Base-by-base conservation (phyloP, 1,140 invertebrate species). In the Drosophila aff. region DNA sequence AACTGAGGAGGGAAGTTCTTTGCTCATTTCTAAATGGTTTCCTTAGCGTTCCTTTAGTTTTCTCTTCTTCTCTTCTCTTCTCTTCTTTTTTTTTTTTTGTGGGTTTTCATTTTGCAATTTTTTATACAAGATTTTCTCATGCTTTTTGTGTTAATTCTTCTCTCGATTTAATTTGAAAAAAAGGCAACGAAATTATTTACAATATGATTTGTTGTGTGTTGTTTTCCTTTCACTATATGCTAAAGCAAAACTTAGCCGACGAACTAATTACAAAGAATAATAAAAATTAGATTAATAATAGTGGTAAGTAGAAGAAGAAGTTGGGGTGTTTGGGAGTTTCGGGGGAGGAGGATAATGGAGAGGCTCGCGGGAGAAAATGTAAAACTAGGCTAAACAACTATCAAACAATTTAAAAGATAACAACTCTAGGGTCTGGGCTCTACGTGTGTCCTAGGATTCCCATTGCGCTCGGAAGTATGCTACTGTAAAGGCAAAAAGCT, bases 1-100 rank as follows among this genome's bases (percentile, higher is more conserved):
- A 86, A 86, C 82, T 86, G 81, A 87, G 84, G 84, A 87, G 84
- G 84, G 84, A 87, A 87, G 85, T 89, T 87, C 82, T 85, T 85
- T 85, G 78, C 82, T 85, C 82, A 78, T 78, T 77, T 85, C 82
- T 85, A 85, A 85, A 85, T 85, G 78, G 76, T 86, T 84, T 76
- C 74, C 74, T 71, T 74, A 75, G 59, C 61, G 72, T 82, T 81
- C 60, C 55, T 63, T 69, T 46, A 67, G 44, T 61, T 44, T 44
- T 59, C 46, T 59, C 64, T 46, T 50, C 26, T 46, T 50, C 16
- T 50, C 47, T 23, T 49, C 8, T 26, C 7, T 11, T 31, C 1
- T 49, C 28, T 63, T 21, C 50, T 49, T 41, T 6, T 18, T 53
- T 52, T 75, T 64, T 58, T 80, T 81, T 74, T 65, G 40, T 69